phyloP scores from a whole-genome alignment of 2,888 invertebrate species.

The Drosophila fulvimacula region DNA sequence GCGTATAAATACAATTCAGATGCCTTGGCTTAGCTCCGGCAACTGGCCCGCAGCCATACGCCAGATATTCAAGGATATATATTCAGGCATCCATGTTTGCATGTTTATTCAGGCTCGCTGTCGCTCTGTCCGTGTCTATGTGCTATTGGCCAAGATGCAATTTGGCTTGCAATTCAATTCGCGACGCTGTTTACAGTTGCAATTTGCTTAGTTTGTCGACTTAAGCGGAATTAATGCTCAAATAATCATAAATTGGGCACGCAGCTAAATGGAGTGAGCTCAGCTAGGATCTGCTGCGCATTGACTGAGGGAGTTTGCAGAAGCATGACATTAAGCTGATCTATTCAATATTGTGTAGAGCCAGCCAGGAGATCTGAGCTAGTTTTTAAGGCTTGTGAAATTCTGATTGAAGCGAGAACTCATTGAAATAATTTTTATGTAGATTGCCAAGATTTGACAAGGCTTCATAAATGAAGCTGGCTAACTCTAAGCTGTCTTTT shows the following conservation, averaged over 20 bases:
- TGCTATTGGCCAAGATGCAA: slow-evolving; percentile 42
- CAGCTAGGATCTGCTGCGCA: neutral
- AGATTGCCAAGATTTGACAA: no score
- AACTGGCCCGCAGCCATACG: slow-evolving; percentile 7
- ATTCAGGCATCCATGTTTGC: slow-evolving; percentile 25
- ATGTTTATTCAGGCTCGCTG: slow-evolving; percentile 32
- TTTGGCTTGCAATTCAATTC: slow-evolving; percentile 37
- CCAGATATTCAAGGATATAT: neutral
- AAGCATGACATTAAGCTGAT: neutral
- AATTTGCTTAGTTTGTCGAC: slow-evolving; percentile 5
- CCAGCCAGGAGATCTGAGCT: accelerated
- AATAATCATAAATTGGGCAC: neutral
- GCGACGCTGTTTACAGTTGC: slow-evolving; percentile 13
- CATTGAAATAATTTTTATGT: no score
- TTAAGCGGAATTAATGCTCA: slow-evolving; percentile 2
- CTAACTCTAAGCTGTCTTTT: no score
- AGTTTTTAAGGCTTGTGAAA: neutral
- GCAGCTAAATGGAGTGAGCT: neutral
- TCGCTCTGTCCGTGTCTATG: neutral
- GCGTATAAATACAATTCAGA: slow-evolving; percentile 56
- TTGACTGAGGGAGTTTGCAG: neutral
- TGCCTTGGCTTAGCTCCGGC: slow-evolving; percentile 27
- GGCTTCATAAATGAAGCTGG: no score
- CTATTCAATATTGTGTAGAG: neutral
- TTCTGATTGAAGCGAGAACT: no score